Evolutionary conservation across 1,140 invertebrate species (phyloP), one percentile per base, ranked within the genome.

Genomic region (Elysia chlorotica): DNA sequence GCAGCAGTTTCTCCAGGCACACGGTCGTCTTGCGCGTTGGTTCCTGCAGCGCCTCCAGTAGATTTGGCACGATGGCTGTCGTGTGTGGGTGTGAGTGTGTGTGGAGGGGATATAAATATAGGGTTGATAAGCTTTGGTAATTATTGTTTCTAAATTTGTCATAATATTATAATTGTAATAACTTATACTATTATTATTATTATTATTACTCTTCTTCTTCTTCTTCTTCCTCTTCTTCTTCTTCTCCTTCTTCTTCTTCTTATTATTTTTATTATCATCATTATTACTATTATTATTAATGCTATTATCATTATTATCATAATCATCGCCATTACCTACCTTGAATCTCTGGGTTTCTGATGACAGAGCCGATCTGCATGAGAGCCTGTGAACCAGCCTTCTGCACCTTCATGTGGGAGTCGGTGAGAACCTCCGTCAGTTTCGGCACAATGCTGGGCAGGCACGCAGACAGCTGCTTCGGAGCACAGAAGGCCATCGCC

Each of bases 371-470:
- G 85, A 99, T 99, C 76, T 98, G 94, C 86, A 94, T 93, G 1
- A 99, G 89, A 62, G 98, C 98, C 86, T 97, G 94, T 4, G 94
- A 95, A 21, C 96, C 96, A 23, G 97, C 95, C 84, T 95, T 94
- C 89, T 99, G 96, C n/a, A 99, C 97, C 89, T 97, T 97, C 71
- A 94, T 93, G 83, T 99, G 98, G 0, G 97, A 99, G 89, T 99
- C 98, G 73, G 96, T 95, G 6, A 99, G 88, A 23, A 99, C 95
- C 89, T 99, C 96, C 65, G 98, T 98, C 19, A 99, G 88, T 82
- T 97, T 97, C n/a, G 98, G 98, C 31, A 99, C 97, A 85, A 99
- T 99, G 82, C 92, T 96, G 0, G 98, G 98, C 65, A 99, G 89
- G 86, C 97, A 99, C 2, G 96, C 97, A 33, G 96, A 99, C 54